Evolutionary conservation across 2,797 vertebrate species (phyloP).

Genomic region (Ctenosaura bakeri): DNA sequence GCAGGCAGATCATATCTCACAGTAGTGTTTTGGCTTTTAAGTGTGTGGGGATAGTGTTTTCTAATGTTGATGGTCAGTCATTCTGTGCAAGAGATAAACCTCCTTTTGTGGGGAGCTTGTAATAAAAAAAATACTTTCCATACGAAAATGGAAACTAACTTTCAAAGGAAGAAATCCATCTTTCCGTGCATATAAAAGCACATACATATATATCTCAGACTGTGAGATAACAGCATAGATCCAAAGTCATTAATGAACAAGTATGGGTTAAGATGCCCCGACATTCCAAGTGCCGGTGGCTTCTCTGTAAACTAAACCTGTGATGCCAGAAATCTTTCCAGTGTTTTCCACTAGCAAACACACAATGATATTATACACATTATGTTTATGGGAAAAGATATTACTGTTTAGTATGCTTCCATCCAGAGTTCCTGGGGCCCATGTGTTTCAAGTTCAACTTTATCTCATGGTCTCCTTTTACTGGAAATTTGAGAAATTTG

Average conservation of each 20-base stretch:
- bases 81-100: not conserved
- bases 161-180: not conserved
- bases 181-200: not conserved
- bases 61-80: not conserved
- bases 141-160: not conserved
- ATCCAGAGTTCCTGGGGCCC: not conserved
- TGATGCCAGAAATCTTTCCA: not conserved
- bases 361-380: not conserved
- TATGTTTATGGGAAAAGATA: not conserved
- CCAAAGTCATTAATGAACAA: not conserved
- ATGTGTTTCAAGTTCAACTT: not conserved
- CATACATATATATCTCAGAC: too few relatives aligned
- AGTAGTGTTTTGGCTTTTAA: not conserved
- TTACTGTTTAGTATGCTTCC: not conserved
- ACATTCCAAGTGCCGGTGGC: not conserved
- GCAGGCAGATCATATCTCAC: conserved; percentile 26
- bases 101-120: not conserved
- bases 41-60: not conserved
- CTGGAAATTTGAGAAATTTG: not conserved
- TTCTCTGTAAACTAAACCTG: not conserved
- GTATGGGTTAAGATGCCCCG: not conserved
- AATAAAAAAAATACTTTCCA: not conserved
- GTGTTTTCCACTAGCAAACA: not conserved
- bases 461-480: not conserved
- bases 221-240: not conserved